Evolutionary conservation across 2,113 vertebrate genomes (phyloP).

Genomic region (Cyprinus carpio): DNA sequence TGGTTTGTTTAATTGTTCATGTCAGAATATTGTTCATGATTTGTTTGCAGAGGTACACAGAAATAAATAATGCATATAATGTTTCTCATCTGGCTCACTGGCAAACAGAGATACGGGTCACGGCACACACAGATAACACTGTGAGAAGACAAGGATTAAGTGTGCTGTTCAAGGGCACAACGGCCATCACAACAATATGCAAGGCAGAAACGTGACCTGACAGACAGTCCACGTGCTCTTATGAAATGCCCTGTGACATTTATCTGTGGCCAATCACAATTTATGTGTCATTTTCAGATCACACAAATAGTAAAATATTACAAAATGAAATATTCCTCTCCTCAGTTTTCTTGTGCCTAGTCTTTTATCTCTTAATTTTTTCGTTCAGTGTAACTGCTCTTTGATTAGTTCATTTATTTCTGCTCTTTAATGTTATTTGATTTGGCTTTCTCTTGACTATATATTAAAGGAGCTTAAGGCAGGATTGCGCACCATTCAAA

Average conservation of each 20-base stretch:
- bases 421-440: neutral
- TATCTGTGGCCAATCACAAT: neutral
- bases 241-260: neutral
- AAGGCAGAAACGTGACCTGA: neutral
- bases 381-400: neutral
- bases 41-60: conserved; percentile 11
- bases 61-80: conserved; percentile 5
- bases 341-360: neutral
- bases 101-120: conserved; percentile 31
- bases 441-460: neutral
- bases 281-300: neutral
- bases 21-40: neutral
- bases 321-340: neutral
- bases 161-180: conserved; percentile 20
- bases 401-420: conserved; percentile 8
- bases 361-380: neutral
- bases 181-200: neutral
- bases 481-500: neutral
- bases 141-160: neutral
- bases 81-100: neutral
- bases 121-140: conserved; percentile 48
- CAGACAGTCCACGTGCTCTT: neutral
- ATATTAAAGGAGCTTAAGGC: neutral
- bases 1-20: neutral
- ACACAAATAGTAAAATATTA: neutral